Percentiles rank a stretch among this genome's conserved stretches.
These are phyloP conservation scores for Pyrocoelia pectoralis DNA, from an alignment of 2,888 invertebrate species.

Conservation along the genomic window DNA sequence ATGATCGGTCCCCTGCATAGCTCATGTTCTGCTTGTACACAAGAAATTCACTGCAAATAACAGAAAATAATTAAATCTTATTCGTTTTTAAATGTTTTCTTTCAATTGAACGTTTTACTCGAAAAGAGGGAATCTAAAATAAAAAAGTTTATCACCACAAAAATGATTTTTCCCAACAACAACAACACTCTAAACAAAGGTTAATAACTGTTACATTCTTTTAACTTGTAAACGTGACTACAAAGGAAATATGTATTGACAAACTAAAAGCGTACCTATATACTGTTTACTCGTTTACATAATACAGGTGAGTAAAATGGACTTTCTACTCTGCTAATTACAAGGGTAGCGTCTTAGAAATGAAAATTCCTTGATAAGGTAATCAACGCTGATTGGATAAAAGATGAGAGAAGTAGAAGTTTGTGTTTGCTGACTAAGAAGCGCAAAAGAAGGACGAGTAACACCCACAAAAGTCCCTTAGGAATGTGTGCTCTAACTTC, in stretches of 20 bases:
- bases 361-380: conserved; percentile 33
- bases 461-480: conserved; percentile 8
- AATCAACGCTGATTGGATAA: conserved; percentile 36
- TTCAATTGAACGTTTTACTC: no score
- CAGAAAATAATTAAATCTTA: no score
- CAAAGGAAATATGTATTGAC: conserved; percentile 26
- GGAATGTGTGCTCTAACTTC: not conserved
- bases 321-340: conserved; percentile 33
- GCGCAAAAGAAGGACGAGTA: conserved; percentile 6
- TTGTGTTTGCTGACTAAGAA: conserved; percentile 18
- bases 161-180: no score
- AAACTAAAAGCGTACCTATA: conserved; percentile 33
- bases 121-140: no score
- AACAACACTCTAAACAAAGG: no score
- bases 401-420: conserved; percentile 12
- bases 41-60: no score
- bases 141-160: no score
- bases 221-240: no score
- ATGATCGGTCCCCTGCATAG: no score
- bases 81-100: no score
- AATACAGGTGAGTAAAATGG: conserved; percentile 32
- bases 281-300: conserved; percentile 36
- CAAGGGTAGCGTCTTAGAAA: conserved; percentile 34
- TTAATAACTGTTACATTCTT: no score
- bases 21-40: no score